A percentile compares a stretch with the other conserved stretches of the same genome.
Evolutionary conservation across 2,888 invertebrate genomes (phyloP).

Genomic region (Acanthosoma haemorrhoidale): DNA sequence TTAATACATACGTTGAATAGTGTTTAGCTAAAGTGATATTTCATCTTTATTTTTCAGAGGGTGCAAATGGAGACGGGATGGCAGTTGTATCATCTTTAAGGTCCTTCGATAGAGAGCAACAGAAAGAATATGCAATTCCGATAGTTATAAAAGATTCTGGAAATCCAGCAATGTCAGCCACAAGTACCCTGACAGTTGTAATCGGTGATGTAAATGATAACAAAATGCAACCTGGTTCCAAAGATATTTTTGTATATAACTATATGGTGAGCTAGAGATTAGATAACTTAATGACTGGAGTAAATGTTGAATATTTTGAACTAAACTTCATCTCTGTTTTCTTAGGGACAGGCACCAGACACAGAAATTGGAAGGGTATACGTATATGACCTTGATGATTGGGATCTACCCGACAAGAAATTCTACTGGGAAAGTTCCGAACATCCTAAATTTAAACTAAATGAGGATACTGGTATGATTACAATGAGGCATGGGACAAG

Average conservation of each 20-base stretch:
- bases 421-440: slow-evolving; percentile 89
- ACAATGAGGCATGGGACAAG: slow-evolving; percentile 89
- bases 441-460: slow-evolving; percentile 80
- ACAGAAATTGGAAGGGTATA: slow-evolving; percentile 92
- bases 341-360: slow-evolving; percentile 77
- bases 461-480: slow-evolving; percentile 90
- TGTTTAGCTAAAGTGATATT: too few relatives aligned
- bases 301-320: not conserved
- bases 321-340: slow-evolving; percentile 17
- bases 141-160: slow-evolving; percentile 97
- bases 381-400: slow-evolving; percentile 95
- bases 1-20: not conserved
- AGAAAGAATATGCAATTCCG: slow-evolving; percentile 93
- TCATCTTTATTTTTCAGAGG: slow-evolving; percentile 57
- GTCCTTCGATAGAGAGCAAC: slow-evolving; percentile 90
- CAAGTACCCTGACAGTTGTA: slow-evolving; percentile 90
- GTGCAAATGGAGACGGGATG: slow-evolving; percentile 95
- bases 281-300: not conserved
- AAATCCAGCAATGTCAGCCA: slow-evolving; percentile 92
- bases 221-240: slow-evolving; percentile 95
- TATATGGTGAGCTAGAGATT: slow-evolving; percentile 58
- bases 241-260: slow-evolving; percentile 95
- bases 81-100: slow-evolving; percentile 91
- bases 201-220: slow-evolving; percentile 98
- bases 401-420: slow-evolving; percentile 96